These are phyloP conservation scores for Peromyscus aztecus DNA, from an alignment of 2,797 vertebrate species.

Conservation along the genomic window DNA sequence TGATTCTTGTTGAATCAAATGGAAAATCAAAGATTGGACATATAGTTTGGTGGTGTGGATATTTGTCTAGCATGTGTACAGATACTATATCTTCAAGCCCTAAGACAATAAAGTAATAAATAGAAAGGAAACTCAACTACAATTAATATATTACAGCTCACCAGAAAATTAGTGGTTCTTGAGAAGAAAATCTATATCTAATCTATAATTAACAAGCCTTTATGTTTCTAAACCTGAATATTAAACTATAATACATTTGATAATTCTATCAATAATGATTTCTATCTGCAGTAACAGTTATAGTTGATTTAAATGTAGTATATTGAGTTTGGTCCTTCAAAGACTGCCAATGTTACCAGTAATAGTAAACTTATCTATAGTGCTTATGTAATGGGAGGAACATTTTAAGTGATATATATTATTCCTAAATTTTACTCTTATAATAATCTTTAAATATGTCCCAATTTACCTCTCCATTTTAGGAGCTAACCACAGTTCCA, in stretches of 20 bases:
- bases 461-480: background rate
- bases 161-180: background rate
- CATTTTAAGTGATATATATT: background rate
- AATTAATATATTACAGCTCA: background rate
- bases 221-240: constrained; percentile 35
- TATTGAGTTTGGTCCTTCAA: background rate
- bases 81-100: background rate
- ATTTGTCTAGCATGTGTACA: background rate
- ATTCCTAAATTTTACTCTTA: constrained; percentile 13
- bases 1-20: constrained; percentile 40
- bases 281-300: background rate
- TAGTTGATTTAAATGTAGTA: constrained; percentile 22
- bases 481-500: background rate
- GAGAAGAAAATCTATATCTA: background rate
- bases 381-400: background rate
- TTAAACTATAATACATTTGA: constrained; percentile 9
- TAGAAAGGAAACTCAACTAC: background rate
- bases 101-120: background rate
- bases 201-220: background rate
- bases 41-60: background rate
- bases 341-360: background rate
- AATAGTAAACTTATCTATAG: background rate
- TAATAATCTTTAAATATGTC: background rate
- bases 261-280: background rate
- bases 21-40: background rate